Evolutionary conservation across 2,797 vertebrate genomes (phyloP).

Genomic region (Sardinella longiceps): DNA sequence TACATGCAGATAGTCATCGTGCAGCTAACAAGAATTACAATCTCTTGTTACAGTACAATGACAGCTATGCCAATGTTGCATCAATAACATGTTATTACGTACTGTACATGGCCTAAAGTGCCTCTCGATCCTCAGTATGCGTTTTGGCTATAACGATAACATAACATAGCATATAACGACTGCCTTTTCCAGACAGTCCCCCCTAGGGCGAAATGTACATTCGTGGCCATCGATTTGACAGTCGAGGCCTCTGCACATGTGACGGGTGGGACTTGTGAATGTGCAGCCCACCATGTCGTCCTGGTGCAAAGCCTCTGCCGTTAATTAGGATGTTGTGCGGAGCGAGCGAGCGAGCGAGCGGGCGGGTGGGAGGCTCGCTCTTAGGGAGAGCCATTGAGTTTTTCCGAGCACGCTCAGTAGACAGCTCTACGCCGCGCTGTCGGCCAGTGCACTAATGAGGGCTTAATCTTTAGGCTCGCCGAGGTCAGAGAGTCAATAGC

Average conservation of each 20-base stretch:
- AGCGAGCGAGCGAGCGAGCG: too few relatives aligned
- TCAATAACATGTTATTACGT: neutral
- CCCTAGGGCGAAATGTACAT: neutral
- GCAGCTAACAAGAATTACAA: neutral
- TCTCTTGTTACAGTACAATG: neutral
- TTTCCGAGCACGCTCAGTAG: neutral
- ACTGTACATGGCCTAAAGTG: neutral
- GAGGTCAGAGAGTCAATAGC: conserved; percentile 35
- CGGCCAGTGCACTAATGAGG: conserved; percentile 33
- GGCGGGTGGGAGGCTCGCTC: too few relatives aligned
- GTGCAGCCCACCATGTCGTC: conserved; percentile 16
- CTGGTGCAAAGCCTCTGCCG: neutral
- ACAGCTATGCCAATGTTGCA: too few relatives aligned
- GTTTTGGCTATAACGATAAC: neutral
- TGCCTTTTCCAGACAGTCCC: neutral
- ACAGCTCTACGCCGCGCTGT: neutral
- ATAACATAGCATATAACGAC: neutral
- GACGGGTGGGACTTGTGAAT: neutral
- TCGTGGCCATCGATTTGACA: neutral
- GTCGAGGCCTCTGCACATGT: neutral
- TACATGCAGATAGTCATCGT: neutral
- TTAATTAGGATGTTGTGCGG: conserved; percentile 17
- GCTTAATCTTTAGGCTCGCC: conserved; percentile 19
- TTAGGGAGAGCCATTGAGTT: conserved; percentile 15
- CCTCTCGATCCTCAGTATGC: neutral